Base-by-base conservation (phyloP, 2,797 vertebrate species). In the Peromyscus nudipes region DNA sequence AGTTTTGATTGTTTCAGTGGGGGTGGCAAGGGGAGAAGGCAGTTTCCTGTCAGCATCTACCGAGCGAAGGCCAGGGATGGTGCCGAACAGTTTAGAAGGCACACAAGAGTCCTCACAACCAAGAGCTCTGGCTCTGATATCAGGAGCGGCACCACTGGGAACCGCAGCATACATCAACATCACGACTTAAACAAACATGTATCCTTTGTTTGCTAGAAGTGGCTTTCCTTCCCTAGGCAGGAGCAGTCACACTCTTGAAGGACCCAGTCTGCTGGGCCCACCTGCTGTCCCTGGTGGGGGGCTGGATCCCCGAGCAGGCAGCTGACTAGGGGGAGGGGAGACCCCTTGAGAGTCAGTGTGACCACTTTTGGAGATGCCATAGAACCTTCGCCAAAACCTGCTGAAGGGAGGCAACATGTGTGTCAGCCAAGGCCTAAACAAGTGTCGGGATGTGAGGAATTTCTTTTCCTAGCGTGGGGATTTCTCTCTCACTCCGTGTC, bases 401-500 rank as follows among this genome's bases (percentile, higher is more conserved):
- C 71, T 43, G 37, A 75, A 75, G 23, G 83, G 4, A 21, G 90
- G 79, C 34, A 75, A 86, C 65, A 43, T 4, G 34, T 1, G 0
- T 3, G 55, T 71, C 73, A 52, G 60, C 57, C 16, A 77, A 71
- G 37, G 62, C 49, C 67, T 71, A 40, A 87, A 65, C 49, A 55
- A 25, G 55, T 46, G 27, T 29, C 1, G 0, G 34, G 76, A 31
- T 84, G 37, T 76, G 81, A 95, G 80, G 76, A 82, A 92, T 91
- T 86, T 90, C 88, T 85, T 94, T 64, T 40, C 65, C 52, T 31
- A 3, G 7, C 4, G 0, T 9, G 62, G 83, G 71, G 13, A 52
- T 93, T 76, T 87, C 13, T 96, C 88, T 92, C 55, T 77, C 55
- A 65, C 29, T 85, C 21, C 55, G 4, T 16, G 40, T 95, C 93